Evolutionary conservation across 2,888 invertebrate species (phyloP), one percentile per base, ranked within the genome.

Genomic region (Eupeodes latifasciatus): DNA sequence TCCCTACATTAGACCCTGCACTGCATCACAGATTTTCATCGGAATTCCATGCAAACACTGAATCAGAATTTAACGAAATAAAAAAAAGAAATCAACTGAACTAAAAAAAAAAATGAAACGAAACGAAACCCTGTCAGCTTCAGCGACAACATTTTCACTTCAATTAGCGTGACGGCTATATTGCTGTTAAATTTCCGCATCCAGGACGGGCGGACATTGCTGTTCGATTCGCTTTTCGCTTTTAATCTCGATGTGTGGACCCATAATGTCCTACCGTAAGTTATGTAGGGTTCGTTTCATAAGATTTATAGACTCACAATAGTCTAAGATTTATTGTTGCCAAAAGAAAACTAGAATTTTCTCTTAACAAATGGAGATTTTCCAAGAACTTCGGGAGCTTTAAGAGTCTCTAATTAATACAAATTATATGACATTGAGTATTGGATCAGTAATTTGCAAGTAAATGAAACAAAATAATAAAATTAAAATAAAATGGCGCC

Each of bases 101-200:
- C 14, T 27, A 59, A 27, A 40, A 19, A 34, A 36, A 61, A 44
- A 47, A 76, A 16, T 12, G 1, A 34, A 59, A 61, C 27, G 27
- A 55, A 69, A 61, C 61, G 66, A 59, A 53, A 55, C 44, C 62
- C 64, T 61, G 72, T 53, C 57, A 78, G 49, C 57, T 57, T 55
- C 55, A 64, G 57, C 64, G 67, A 83, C 55, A 69, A 78, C 69
- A 75, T 84, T 75, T 84, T 61, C 72, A 78, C 64, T 72, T 72
- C 59, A 78, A 78, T 78, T 78, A 78, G 55, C 64, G 64, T 82
- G 77, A 64, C 71, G 57, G 64, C 19, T 74, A 66, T 66, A 72
- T 78, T 69, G 77, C 78, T 61, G 69, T 69, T 69, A 69, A 72
- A 67, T 61, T 80, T 55, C 49, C 72, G 34, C 47, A 47, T 72